These are phyloP conservation scores for Apteryx owenii DNA, from an alignment of 2,113 vertebrate genomes.

Conservation along the genomic window DNA sequence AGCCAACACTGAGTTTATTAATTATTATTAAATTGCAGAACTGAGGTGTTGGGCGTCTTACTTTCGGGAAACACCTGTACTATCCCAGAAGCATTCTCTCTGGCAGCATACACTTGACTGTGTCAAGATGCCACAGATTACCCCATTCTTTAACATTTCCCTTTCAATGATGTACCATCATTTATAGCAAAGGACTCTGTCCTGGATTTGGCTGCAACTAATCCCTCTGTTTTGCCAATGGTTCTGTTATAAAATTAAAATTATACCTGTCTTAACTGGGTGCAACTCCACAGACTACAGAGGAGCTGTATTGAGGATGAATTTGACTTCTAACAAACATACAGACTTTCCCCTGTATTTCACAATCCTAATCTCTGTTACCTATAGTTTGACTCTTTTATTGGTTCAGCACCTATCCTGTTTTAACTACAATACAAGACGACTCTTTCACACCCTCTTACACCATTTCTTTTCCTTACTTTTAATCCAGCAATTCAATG, in stretches of 20 bases:
- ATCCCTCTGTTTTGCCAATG: background rate
- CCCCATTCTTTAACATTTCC: background rate
- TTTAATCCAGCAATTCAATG: background rate
- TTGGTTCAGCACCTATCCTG: background rate
- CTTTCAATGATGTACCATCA: background rate
- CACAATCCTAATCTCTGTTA: background rate
- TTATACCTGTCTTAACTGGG: background rate
- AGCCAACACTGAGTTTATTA: background rate
- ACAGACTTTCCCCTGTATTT: background rate
- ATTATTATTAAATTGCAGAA: background rate
- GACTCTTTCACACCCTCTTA: background rate
- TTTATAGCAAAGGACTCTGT: background rate
- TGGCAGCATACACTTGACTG: background rate
- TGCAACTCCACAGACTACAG: background rate
- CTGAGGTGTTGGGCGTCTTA: background rate
- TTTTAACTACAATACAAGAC: background rate
- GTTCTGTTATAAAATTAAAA: background rate
- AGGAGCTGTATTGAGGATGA: background rate
- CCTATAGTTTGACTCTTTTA: background rate
- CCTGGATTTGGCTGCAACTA: background rate
- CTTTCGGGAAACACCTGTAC: background rate
- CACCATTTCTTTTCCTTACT: background rate
- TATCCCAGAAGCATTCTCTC: background rate
- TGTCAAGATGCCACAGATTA: background rate
- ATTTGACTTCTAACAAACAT: background rate